Conservation (phyloP, 2,797 vertebrate species). For the Epinephelus malabaricus region DNA sequence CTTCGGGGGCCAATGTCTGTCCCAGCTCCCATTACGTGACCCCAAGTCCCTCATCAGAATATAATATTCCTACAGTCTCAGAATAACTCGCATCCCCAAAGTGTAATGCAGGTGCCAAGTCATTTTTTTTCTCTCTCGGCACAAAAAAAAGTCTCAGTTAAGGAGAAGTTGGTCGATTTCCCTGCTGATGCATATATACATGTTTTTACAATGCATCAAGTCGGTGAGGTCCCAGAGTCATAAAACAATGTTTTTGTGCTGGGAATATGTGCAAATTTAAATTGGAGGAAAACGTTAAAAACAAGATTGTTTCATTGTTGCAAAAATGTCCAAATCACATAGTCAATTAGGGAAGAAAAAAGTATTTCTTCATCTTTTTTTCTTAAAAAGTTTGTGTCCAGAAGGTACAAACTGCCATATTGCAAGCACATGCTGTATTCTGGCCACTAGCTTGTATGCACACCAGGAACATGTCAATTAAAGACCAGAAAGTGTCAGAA, state of each 20-base stretch:
- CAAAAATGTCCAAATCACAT: neutral
- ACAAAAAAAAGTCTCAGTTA: conserved; percentile 2
- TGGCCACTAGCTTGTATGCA: neutral
- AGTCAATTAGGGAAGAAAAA: neutral
- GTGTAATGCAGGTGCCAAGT: conserved; percentile 35
- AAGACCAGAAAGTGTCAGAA: conserved; percentile 24
- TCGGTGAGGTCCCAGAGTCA: neutral
- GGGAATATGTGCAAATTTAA: conserved; percentile 1
- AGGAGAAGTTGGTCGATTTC: conserved; percentile 35
- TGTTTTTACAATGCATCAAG: conserved; percentile 24
- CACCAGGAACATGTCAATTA: conserved; percentile 18
- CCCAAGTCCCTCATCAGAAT: conserved; percentile 52
- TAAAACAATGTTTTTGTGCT: conserved; percentile 7
- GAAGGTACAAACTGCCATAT: neutral
- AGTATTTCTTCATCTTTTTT: neutral
- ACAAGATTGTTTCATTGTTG: neutral
- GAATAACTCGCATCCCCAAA: conserved; percentile 37
- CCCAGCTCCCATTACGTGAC: conserved; percentile 59
- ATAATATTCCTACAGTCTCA: conserved; percentile 38
- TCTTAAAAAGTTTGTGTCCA: neutral
- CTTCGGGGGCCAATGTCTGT: conserved; percentile 38
- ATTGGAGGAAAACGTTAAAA: neutral
- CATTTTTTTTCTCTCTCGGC: neutral
- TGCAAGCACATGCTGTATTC: neutral
- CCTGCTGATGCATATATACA: conserved; percentile 27